Base-by-base conservation (phyloP, 1,140 invertebrate species). In the Leptopilina clavipes region DNA sequence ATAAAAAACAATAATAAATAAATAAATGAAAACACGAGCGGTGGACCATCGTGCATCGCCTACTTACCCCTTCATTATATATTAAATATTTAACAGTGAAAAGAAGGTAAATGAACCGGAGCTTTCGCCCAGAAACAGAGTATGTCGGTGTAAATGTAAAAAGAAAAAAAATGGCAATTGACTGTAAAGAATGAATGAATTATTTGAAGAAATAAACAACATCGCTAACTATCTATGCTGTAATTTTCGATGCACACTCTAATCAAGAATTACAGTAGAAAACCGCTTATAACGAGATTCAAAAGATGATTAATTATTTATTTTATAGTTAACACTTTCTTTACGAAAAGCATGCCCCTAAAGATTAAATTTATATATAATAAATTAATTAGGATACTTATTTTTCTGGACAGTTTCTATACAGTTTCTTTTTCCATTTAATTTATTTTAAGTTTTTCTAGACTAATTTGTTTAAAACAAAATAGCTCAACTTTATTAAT, bases 11-110 rank as follows among this genome's bases (percentile, higher is more conserved):
- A 52, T 14, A 54, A 54, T 31, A 37, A 14, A 52, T 31, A 18
- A 17, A n/a, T 25, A 22, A 22, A 52, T 22, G 17, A 73, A 48
- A 25, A 54, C 44, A 22, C 40, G 70, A 75, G 43, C 44, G 19
- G 71, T 52, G 76, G 76, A 72, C 76, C 76, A 78, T 78, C 76
- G 76, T 75, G 73, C 70, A 54, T 40, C 44, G 37, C 71, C 71
- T 22, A 82, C 74, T 80, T 76, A 76, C 72, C 74, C 73, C 59
- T 75, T 80, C 44, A 77, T 76, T 44, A 77, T n/a, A n/a, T 44
- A 77, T 78, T 78, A 75, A 22, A 71, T 74, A 76, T 72, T 78
- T 76, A 75, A 76, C 65, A 70, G 79, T 74, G 75, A 71, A 48
- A 37, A 48, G 37, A 19, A 71, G 25, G 22, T 31, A 48, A 45